phyloP scores from a whole-genome alignment of 2,888 invertebrate genomes.

The Polyploca ridens region DNA sequence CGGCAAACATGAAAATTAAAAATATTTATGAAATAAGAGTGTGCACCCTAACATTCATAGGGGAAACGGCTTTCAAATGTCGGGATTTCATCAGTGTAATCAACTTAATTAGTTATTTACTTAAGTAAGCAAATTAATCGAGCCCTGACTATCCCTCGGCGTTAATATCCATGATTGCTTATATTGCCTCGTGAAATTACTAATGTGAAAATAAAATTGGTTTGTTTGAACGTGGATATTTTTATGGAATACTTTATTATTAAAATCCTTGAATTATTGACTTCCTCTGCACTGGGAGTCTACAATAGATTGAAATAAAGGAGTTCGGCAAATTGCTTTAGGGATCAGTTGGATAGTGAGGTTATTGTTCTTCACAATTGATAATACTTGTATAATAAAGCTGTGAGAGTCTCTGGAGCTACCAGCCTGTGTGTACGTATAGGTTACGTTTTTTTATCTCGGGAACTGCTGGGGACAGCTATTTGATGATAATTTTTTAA shows the following conservation, averaged over 20 bases:
- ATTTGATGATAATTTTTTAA: too few species aligned
- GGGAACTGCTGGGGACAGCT: too few species aligned
- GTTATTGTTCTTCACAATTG: too few species aligned
- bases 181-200: neutral
- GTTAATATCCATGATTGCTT: slow-evolving; percentile 37
- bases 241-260: neutral
- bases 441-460: too few species aligned
- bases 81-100: slow-evolving; percentile 32
- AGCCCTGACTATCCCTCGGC: slow-evolving; percentile 24
- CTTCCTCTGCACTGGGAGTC: too few species aligned
- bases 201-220: slow-evolving; percentile 1
- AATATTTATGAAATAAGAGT: neutral
- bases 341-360: too few species aligned
- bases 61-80: slow-evolving; percentile 11
- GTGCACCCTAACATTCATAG: neutral
- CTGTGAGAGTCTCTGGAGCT: too few species aligned
- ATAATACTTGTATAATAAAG: too few species aligned
- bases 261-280: too few species aligned
- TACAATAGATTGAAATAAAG: too few species aligned
- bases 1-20: slow-evolving; percentile 7
- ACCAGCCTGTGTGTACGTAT: too few species aligned
- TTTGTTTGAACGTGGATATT: neutral
- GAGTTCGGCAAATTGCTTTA: too few species aligned
- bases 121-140: slow-evolving; percentile 42
- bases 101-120: slow-evolving; percentile 45